Conservation (phyloP, 2,797 vertebrate species). For the Bovichtus diacanthus region DNA sequence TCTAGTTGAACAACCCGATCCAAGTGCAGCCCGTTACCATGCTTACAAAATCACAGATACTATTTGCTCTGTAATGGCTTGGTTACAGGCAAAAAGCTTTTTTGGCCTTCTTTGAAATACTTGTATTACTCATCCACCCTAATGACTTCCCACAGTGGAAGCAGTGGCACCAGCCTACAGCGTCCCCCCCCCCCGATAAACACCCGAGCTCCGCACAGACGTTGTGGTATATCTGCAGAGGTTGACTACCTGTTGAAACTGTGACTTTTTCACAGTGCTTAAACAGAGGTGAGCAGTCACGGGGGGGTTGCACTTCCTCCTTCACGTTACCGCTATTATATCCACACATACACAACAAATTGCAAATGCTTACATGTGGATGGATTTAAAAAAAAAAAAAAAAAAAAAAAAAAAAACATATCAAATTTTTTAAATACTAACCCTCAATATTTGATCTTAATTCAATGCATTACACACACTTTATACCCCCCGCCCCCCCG, state of each 20-base stretch:
- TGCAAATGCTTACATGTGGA: no score
- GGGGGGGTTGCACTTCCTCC: conserved; percentile 28
- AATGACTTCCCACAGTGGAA: conserved; percentile 60
- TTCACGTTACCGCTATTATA: background rate
- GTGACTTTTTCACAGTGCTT: background rate
- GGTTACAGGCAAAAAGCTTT: conserved; percentile 55
- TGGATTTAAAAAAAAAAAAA: no score
- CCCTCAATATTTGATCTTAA: background rate
- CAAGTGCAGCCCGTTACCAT: conserved; percentile 33
- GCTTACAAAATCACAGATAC: conserved; percentile 51
- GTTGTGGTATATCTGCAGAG: conserved; percentile 45
- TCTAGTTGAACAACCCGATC: background rate
- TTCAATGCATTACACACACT: background rate
- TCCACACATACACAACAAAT: background rate
- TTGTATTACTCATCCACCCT: conserved; percentile 66
- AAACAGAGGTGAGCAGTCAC: conserved; percentile 4
- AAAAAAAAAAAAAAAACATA: no score
- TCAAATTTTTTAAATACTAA: background rate
- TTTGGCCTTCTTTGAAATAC: conserved; percentile 62
- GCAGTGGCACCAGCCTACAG: conserved; percentile 43
- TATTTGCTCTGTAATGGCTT: conserved; percentile 26
- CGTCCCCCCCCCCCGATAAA: conserved; percentile 41
- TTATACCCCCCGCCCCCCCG: no score
- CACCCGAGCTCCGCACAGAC: conserved; percentile 16
- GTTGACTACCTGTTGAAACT: conserved; percentile 12